Evolutionary conservation across 2,113 vertebrate genomes (phyloP).

Genomic region (Gavialis gangeticus): DNA sequence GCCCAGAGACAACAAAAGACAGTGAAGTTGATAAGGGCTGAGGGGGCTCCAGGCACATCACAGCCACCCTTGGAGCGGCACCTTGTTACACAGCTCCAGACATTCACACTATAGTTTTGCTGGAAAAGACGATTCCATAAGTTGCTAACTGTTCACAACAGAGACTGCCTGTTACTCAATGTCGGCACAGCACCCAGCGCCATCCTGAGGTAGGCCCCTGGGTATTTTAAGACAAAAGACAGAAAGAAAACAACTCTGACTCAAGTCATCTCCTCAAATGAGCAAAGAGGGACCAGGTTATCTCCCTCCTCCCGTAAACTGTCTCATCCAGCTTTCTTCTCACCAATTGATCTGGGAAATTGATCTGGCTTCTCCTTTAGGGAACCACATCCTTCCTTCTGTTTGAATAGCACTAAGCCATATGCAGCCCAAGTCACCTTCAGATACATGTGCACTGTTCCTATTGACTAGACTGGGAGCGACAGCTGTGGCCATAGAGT

Average conservation of each 20-base stretch:
- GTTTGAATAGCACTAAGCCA: fast-evolving
- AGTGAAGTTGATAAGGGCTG: too few relatives aligned
- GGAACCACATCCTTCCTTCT: background rate
- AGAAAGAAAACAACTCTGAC: background rate
- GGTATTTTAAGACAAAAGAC: fast-evolving
- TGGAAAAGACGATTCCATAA: background rate
- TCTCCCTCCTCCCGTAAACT: background rate
- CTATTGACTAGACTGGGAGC: background rate
- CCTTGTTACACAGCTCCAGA: too few relatives aligned
- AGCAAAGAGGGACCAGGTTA: fast-evolving
- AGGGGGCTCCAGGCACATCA: too few relatives aligned
- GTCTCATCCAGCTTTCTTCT: background rate
- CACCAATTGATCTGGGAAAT: fast-evolving
- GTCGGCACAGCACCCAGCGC: fast-evolving
- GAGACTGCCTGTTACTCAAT: background rate
- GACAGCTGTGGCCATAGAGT: conserved; percentile 9
- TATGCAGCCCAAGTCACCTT: fast-evolving
- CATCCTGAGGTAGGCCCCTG: fast-evolving
- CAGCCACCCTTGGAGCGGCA: too few relatives aligned
- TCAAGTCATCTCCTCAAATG: fast-evolving
- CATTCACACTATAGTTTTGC: too few relatives aligned
- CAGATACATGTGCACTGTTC: fast-evolving
- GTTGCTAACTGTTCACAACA: fast-evolving
- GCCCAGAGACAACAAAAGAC: too few relatives aligned
- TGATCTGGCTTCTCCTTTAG: background rate